Percentiles rank a stretch among this genome's conserved stretches.
Evolutionary conservation across 2,888 invertebrate species (phyloP).

Genomic region (Anoncus sp.): DNA sequence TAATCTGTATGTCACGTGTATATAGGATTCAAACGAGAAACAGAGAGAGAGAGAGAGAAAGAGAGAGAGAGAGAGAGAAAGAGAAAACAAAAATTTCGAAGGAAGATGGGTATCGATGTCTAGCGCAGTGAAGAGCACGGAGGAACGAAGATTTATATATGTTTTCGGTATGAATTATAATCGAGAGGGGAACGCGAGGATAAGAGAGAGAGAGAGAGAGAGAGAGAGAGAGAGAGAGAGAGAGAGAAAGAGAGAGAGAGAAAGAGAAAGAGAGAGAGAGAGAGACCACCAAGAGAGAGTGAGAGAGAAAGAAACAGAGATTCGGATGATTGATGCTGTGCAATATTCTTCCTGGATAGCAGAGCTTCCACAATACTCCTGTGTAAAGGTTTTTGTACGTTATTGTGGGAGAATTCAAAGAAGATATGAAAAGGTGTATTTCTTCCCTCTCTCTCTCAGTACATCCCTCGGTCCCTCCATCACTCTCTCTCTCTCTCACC

Average conservation of each 20-base stretch:
- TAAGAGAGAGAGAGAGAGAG: slow-evolving; percentile 7
- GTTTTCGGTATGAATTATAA: slow-evolving; percentile 57
- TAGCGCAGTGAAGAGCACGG: slow-evolving; percentile 20
- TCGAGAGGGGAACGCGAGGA: slow-evolving; percentile 30
- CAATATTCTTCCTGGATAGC: slow-evolving; percentile 50
- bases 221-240: slow-evolving; percentile 8
- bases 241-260: slow-evolving; percentile 20
- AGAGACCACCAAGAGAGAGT: slow-evolving; percentile 19
- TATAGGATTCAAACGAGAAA: neutral
- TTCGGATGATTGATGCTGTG: slow-evolving; percentile 54
- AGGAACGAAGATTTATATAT: slow-evolving; percentile 52
- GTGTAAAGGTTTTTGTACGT: slow-evolving; percentile 23
- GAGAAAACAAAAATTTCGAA: neutral
- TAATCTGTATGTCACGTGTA: slow-evolving; percentile 25
- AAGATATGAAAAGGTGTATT: slow-evolving; percentile 44
- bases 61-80: neutral
- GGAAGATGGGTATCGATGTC: slow-evolving; percentile 38
- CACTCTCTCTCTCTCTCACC: neutral
- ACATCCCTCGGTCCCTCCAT: no score
- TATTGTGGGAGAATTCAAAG: slow-evolving; percentile 28
- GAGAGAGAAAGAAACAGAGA: slow-evolving; percentile 3
- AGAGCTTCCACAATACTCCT: slow-evolving; percentile 28
- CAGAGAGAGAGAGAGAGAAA: neutral
- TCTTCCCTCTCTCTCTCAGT: neutral
- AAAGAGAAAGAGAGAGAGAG: slow-evolving; percentile 6